Base-by-base conservation (phyloP, 2,113 vertebrate species). In the Eulemur rufifrons region DNA sequence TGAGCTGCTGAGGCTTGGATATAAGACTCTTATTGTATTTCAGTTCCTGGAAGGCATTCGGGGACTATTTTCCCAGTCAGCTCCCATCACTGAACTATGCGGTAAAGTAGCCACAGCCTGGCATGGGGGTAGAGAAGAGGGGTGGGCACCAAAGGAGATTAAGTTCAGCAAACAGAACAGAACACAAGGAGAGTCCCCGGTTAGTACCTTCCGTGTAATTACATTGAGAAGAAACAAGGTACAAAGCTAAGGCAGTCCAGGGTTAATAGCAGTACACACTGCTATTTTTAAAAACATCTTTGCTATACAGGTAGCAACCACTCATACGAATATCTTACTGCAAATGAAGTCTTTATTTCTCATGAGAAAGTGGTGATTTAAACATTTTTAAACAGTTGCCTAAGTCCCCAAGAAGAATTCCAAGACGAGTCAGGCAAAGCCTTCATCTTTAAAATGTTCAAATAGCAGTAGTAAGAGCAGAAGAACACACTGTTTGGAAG, bases 121-220 rank as follows among this genome's bases (percentile, higher is more conserved):
- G 13, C 12, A 18, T 6, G 18, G 25, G 42, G 37, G 1, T 59
- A 17, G 37, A n/a, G 42, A 83, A 20, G 2, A 64, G 17, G 3
- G 1, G 56, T 8, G 52, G 69, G 6, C 13, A 3, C 7, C 0
- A 0, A 64, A 45, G 37, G 13, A 34, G 25, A 52, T 4, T 12
- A 4, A 37, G 27, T 1, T n/a, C 6, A 15, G 64, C 15, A 32
- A 2, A 20, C n/a, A 83, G 29, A 73, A 78, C 11, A 6, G 8
- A 50, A 25, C 42, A 7, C 17, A 20, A 4, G 0, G 3, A 45
- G 0, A 21, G 54, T 15, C 25, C 37, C 56, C 27, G 37, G 29
- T 69, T 5, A 32, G 25, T 20, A 18, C 23, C 85, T 27, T 56
- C 54, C 34, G 37, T 34, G 10, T 20, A 52, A 39, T 37, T 50